Conservation (phyloP, 2,113 vertebrate genomes). For the Oryzias woworae region DNA sequence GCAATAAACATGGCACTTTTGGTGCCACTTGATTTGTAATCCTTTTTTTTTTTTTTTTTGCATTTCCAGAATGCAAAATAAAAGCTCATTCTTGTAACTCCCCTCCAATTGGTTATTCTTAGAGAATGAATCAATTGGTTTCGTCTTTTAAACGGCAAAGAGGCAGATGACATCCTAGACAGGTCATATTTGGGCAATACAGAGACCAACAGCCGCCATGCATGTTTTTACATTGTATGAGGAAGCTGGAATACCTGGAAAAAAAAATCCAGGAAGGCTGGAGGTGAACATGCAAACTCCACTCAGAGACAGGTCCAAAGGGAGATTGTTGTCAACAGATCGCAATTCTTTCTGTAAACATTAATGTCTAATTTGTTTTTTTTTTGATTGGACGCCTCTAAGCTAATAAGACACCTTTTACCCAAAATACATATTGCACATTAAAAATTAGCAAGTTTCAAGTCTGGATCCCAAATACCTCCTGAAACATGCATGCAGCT, state of each 20-base stretch:
- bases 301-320: neutral
- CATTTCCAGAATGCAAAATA: no score
- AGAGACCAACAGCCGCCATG: neutral
- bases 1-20: neutral
- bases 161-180: neutral
- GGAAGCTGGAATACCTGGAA: neutral
- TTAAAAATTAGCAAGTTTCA: conserved; percentile 45
- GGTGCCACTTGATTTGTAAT: neutral
- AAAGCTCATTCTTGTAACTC: no score
- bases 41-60: no score
- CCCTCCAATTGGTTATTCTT: no score
- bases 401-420: conserved; percentile 13
- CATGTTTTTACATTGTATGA: neutral
- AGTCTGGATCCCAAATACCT: conserved; percentile 55
- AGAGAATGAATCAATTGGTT: neutral
- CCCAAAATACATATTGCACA: conserved; percentile 53
- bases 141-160: neutral
- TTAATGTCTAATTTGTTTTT: conserved; percentile 6
- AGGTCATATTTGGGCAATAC: neutral
- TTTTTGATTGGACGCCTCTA: conserved; percentile 15
- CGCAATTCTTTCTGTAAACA: neutral
- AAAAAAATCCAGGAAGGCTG: no score
- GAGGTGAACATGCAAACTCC: neutral
- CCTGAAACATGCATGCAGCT: conserved; percentile 47
- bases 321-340: neutral